A percentile compares a stretch with the other conserved stretches of the same genome.
Conservation (phyloP, 1,140 invertebrate species). For the Drosophila micromelanica region DNA sequence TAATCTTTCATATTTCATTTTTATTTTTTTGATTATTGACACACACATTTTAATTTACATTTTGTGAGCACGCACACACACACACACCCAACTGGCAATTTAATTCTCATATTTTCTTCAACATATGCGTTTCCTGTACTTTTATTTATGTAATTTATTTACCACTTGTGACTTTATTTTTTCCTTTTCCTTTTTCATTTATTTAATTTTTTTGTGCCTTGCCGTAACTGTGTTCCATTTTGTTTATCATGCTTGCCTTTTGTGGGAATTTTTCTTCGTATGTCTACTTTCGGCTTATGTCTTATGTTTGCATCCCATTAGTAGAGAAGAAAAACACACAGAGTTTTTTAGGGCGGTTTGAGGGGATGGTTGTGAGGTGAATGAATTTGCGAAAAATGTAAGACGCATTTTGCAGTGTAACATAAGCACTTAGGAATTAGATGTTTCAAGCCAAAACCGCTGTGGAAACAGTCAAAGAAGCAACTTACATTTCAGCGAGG, state of each 20-base stretch:
- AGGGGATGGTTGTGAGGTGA: neutral
- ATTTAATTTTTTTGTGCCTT: constrained; percentile 15
- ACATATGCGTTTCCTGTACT: constrained; percentile 25
- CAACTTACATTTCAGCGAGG: neutral
- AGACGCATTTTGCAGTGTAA: constrained; percentile 32
- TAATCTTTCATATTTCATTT: neutral
- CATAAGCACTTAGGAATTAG: constrained; percentile 15
- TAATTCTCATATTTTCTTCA: constrained; percentile 35
- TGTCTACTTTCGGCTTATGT: constrained; percentile 9
- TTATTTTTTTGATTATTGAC: constrained; percentile 21
- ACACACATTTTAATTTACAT: constrained; percentile 59
- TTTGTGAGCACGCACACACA: neutral
- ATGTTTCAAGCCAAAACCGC: neutral
- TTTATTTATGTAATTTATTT: constrained; percentile 29
- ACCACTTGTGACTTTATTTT: constrained; percentile 13
- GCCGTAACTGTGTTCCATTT: constrained; percentile 15
- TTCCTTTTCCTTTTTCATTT: constrained; percentile 12
- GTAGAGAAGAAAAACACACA: constrained; percentile 39
- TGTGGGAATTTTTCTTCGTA: neutral
- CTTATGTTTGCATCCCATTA: constrained; percentile 46
- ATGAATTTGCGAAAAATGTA: constrained; percentile 6
- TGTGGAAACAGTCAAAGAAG: neutral
- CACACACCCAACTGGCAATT: constrained; percentile 32
- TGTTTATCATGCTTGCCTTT: constrained; percentile 34
- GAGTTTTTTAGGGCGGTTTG: constrained; percentile 3